phyloP scores from a whole-genome alignment of 2,113 vertebrate species.

The Hypocryptadius cinnamomeus region DNA sequence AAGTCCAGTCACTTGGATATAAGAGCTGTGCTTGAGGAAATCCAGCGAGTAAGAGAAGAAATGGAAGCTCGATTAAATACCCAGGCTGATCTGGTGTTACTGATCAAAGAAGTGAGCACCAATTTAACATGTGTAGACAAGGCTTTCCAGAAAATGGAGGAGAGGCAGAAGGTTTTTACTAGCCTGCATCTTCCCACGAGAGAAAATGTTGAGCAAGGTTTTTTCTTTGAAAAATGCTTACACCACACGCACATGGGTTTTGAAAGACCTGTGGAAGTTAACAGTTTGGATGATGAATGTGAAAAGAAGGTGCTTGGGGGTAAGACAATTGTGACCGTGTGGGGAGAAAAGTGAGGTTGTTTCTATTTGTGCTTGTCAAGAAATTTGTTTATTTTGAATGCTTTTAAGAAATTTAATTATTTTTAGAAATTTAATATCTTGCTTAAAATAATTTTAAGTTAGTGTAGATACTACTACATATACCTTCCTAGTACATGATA shows the following conservation, averaged over 20 bases:
- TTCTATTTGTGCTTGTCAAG: not conserved
- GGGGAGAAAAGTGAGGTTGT: not conserved
- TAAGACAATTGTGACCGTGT: constrained; percentile 22
- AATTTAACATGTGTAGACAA: constrained; percentile 52
- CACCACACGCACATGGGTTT: not conserved
- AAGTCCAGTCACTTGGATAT: constrained; percentile 56
- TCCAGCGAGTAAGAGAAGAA: constrained; percentile 53
- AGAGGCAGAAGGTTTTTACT: constrained; percentile 28
- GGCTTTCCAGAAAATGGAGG: constrained; percentile 46
- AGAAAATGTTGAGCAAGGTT: constrained; percentile 21
- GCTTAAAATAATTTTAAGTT: not conserved
- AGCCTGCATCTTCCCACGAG: not conserved
- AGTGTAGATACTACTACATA: not conserved
- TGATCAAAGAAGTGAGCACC: constrained; percentile 62
- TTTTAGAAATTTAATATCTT: not conserved
- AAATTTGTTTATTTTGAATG: not conserved
- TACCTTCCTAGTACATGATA: not conserved
- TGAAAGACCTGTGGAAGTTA: constrained; percentile 25
- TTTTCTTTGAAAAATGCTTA: constrained; percentile 34
- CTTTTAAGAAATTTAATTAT: not conserved
- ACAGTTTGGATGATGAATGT: constrained; percentile 24
- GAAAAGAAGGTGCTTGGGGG: constrained; percentile 46
- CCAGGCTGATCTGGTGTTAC: constrained; percentile 45
- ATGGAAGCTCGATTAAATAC: constrained; percentile 54
- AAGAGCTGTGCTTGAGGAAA: constrained; percentile 53